Evolutionary conservation across 64 coral and sea anemone genomes (phyloP).

Genomic region (Catalaphyllia jardinei): DNA sequence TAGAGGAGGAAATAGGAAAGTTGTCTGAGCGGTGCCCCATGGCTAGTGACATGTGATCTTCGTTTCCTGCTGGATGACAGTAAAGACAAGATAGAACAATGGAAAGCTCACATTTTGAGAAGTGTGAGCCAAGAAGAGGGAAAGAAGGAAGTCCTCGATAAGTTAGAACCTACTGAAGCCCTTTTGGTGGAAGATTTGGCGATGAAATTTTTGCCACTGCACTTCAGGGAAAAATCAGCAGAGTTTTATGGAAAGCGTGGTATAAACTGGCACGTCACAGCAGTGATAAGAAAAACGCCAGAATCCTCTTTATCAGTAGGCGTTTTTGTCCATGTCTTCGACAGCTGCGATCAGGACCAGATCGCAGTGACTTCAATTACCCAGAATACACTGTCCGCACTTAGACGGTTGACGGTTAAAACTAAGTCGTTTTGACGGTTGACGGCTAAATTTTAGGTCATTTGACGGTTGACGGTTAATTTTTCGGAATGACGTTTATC

Average conservation of each 20-base stretch:
- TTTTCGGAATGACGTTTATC: no score
- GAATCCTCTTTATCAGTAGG: not conserved
- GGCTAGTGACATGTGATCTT: slow-evolving; percentile 9
- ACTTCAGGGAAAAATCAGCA: slow-evolving; percentile 5
- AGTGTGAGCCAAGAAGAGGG: slow-evolving; percentile 15
- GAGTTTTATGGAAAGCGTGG: slow-evolving; percentile 33
- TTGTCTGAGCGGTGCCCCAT: not conserved
- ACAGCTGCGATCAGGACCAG: not conserved
- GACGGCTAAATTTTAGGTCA: no score
- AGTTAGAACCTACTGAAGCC: not conserved
- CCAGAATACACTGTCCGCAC: not conserved
- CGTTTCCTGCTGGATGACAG: slow-evolving; percentile 1
- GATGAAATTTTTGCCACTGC: slow-evolving; percentile 44
- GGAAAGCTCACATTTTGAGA: slow-evolving; percentile 49
- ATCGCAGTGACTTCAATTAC: not conserved
- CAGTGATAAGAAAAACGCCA: not conserved
- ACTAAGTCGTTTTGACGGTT: no score
- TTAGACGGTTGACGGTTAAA: no score
- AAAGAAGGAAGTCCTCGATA: slow-evolving; percentile 17
- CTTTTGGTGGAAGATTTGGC: slow-evolving; percentile 34
- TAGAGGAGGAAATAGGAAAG: no score
- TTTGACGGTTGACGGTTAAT: no score
- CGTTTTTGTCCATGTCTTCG: not conserved
- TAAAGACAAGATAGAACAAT: slow-evolving; percentile 16
- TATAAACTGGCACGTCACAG: slow-evolving; percentile 42